Evolutionary conservation across 1,140 invertebrate genomes (phyloP).

Genomic region (Monomorium pharaonis): DNA sequence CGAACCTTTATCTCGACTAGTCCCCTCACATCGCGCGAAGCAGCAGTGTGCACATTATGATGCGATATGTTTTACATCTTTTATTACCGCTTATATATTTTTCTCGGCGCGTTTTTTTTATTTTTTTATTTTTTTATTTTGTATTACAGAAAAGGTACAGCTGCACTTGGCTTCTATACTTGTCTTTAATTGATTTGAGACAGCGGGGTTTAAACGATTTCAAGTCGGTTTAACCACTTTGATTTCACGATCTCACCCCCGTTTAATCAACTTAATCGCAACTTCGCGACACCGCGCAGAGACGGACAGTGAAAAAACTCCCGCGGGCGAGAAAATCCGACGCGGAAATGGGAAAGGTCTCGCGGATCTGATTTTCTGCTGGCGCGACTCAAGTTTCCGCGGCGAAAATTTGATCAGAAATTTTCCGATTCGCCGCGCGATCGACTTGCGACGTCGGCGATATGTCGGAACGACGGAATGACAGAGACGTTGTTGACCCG

Average conservation of each 20-base stretch:
- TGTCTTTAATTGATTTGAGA: not conserved
- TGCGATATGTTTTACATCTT: not conserved
- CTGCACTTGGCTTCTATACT: not conserved
- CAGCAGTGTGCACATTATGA: no score
- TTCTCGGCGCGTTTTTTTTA: not conserved
- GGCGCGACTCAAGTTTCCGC: not conserved
- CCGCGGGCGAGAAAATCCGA: not conserved
- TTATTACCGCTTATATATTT: not conserved
- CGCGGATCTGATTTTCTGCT: constrained; percentile 39
- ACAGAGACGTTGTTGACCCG: constrained; percentile 66
- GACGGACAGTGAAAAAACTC: not conserved
- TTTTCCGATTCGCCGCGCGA: constrained; percentile 55
- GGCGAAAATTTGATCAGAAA: constrained; percentile 56
- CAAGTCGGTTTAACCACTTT: not conserved
- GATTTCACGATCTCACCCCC: not conserved
- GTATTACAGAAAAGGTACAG: not conserved
- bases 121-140: not conserved
- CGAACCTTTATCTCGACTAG: not conserved
- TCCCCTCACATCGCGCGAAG: not conserved
- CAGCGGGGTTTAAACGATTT: not conserved
- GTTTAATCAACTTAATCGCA: constrained; percentile 2
- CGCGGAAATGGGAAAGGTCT: not conserved
- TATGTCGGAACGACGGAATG: not conserved
- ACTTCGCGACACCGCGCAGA: not conserved
- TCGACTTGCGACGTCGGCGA: constrained; percentile 17